Conservation (phyloP, 2,888 invertebrate species). For the Xiphydria camelus region DNA sequence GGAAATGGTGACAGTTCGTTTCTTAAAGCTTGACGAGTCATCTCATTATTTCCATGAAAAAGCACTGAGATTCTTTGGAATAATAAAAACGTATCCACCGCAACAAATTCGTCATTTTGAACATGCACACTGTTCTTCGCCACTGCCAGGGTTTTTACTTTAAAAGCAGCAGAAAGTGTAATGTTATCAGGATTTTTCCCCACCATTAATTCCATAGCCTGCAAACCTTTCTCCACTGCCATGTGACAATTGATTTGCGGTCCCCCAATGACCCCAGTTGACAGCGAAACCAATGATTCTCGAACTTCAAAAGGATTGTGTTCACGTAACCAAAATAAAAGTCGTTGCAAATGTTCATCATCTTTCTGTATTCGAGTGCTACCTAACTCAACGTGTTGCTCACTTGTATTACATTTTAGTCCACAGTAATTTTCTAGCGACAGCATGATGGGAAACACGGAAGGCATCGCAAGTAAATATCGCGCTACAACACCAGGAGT, state of each 20-base stretch:
- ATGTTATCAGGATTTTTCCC: conserved; percentile 21
- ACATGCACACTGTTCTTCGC: conserved; percentile 7
- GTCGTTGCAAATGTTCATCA: conserved; percentile 23
- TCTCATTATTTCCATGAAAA: conserved; percentile 17
- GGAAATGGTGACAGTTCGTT: conserved; percentile 24
- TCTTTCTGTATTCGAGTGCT: conserved; percentile 23
- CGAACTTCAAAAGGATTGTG: conserved; percentile 25
- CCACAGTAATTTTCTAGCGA: conserved; percentile 22
- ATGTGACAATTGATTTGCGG: conserved; percentile 25
- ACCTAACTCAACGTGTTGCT: conserved; percentile 30
- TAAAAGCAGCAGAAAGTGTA: conserved; percentile 11
- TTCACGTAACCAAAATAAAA: conserved; percentile 25
- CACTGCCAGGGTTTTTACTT: conserved; percentile 19
- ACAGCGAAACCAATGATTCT: conserved; percentile 16
- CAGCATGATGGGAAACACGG: conserved; percentile 19
- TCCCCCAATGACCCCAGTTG: conserved; percentile 24
- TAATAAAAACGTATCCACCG: conserved; percentile 20
- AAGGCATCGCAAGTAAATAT: conserved; percentile 22
- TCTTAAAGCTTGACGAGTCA: conserved; percentile 7
- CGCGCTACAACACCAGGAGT: conserved; percentile 18
- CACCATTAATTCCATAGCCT: conserved; percentile 19
- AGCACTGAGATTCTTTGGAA: conserved; percentile 23
- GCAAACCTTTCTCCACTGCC: conserved; percentile 21
- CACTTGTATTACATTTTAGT: conserved; percentile 4
- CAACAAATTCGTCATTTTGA: conserved; percentile 8